These are phyloP conservation scores for Zaprionus davidi DNA, from an alignment of 1,140 invertebrate genomes.

Conservation along the genomic window DNA sequence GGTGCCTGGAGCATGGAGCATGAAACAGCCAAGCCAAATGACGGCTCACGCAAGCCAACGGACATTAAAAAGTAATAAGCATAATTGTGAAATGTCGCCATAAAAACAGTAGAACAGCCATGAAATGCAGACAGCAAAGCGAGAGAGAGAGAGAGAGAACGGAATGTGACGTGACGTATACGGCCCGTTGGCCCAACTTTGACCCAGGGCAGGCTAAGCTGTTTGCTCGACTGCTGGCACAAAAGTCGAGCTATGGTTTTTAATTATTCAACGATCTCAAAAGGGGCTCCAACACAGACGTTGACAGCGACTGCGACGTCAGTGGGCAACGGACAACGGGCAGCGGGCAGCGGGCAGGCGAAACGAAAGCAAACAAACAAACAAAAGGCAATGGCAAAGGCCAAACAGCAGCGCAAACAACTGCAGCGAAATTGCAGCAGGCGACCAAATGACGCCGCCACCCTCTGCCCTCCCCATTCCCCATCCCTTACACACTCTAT, in stretches of 20 bases:
- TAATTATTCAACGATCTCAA: slow-evolving; percentile 77
- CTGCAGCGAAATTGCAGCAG: slow-evolving; percentile 51
- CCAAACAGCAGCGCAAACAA: slow-evolving; percentile 57
- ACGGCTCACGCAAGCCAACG: slow-evolving; percentile 41
- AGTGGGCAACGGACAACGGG: slow-evolving; percentile 8
- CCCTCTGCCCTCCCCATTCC: background rate
- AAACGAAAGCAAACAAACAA: slow-evolving; percentile 12
- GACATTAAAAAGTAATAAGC: slow-evolving; percentile 79
- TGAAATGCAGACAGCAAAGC: slow-evolving; percentile 39
- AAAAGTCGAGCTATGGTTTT: slow-evolving; percentile 68
- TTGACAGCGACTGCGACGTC: background rate
- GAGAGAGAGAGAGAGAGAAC: background rate
- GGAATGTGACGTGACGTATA: slow-evolving; percentile 45
- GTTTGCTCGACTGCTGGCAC: slow-evolving; percentile 73
- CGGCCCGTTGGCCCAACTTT: slow-evolving; percentile 63
- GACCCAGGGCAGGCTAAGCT: slow-evolving; percentile 75
- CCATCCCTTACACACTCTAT: background rate
- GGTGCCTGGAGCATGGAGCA: background rate
- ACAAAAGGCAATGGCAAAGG: slow-evolving; percentile 20
- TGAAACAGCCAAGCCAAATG: slow-evolving; percentile 12
- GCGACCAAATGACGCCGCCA: slow-evolving; percentile 45
- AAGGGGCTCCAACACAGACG: slow-evolving; percentile 20
- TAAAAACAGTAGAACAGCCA: slow-evolving; percentile 18
- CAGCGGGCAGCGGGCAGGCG: background rate
- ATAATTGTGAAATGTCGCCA: slow-evolving; percentile 73